Base-by-base conservation (phyloP, 2,113 vertebrate species). In the Alethe castanea region DNA sequence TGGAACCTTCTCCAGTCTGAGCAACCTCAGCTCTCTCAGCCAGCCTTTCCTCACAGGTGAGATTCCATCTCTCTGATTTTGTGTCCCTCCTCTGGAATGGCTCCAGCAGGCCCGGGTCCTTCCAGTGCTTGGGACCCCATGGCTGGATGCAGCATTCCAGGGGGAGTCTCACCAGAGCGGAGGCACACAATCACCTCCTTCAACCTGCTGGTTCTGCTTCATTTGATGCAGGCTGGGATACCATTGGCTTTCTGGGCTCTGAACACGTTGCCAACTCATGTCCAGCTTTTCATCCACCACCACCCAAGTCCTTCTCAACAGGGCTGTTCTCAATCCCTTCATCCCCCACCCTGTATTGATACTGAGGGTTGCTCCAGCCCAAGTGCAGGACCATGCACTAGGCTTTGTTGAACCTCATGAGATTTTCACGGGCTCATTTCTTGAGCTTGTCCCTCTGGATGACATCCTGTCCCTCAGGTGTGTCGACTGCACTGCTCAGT, bases 21-120 rank as follows among this genome's bases (percentile, higher is more conserved):
- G 25, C 28, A 72, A 35, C 12, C 8, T 14, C 14, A 35, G 10
- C 20, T 73, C 45, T 35, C 45, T 59, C 59, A 72, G 24, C 7
- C 66, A 79, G 24, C 7, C 66, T 72, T 64, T 60, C 20, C 18
- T 80, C 17, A 25, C 10, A 57, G 26, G 14, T 50, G 76, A 56
- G 22, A 7, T 56, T 64, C 19, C 40, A 71, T 48, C 20, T 29
- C 12, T 45, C n/a, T 79, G 59, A 16, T 50, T 79, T 59, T 59
- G 33, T 85, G 38, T 22, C 25, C 10, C 5, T 57, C 24, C 14
- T 80, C 17, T 79, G 38, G 20, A 72, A 42, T 9, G 35, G 5
- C 9, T 59, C 24, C 14, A 66, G 4, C 12, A 11, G 3, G n/a
- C 40, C 11, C 2, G 4, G 0, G 0, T 60, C 53, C 31, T 60